phyloP scores from a whole-genome alignment of 2,888 invertebrate species.

The Octonoba sinensis region DNA sequence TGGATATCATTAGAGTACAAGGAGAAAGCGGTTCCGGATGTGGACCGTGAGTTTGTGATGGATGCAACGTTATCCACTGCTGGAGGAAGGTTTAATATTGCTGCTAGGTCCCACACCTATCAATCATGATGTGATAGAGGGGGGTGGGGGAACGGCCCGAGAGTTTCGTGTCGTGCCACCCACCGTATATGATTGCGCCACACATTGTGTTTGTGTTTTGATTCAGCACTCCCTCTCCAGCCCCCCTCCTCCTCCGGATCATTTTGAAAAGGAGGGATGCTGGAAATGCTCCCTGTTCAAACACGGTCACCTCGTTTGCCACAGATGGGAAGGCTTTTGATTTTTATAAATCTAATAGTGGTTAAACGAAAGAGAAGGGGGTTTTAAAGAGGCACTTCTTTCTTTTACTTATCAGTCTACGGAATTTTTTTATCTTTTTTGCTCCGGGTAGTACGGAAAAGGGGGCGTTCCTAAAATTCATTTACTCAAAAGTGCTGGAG shows the following conservation, averaged over 20 bases:
- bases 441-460: too few species aligned
- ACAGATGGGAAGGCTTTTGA: conserved; percentile 29
- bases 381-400: too few species aligned
- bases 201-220: conserved; percentile 63
- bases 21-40: conserved; percentile 19
- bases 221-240: conserved; percentile 12
- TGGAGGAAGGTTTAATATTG: conserved; percentile 62
- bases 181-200: conserved; percentile 58
- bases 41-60: conserved; percentile 39
- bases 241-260: conserved; percentile 4
- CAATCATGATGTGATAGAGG: conserved; percentile 53
- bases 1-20: conserved; percentile 57
- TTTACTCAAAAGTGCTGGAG: too few species aligned
- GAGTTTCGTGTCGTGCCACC: conserved; percentile 16
- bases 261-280: neutral
- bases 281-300: conserved; percentile 24
- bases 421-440: conserved; percentile 8
- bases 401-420: neutral
- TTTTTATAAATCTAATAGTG: conserved; percentile 44
- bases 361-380: conserved; percentile 3
- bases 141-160: conserved; percentile 2
- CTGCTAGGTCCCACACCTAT: conserved; percentile 50
- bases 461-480: too few species aligned
- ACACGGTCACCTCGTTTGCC: conserved; percentile 50
- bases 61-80: conserved; percentile 35